Percentiles rank a stretch among this genome's conserved stretches.
Conservation (phyloP, 2,113 vertebrate species). For the Rutilus rutilus region DNA sequence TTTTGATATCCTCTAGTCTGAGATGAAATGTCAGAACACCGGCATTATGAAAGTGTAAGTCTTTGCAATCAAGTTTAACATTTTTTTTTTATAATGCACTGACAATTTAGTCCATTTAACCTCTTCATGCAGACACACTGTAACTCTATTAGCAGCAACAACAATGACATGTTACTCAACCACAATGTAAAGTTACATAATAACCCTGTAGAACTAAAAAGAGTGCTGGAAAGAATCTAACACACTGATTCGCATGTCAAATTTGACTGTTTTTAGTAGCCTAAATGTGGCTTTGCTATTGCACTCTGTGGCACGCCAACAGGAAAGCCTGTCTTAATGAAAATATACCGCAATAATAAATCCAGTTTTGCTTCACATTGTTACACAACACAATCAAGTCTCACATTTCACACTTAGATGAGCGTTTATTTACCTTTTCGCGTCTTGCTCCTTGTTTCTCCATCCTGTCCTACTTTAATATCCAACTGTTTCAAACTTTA, state of each 20-base stretch:
- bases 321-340: not conserved
- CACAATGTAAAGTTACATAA: constrained; percentile 10
- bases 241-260: not conserved
- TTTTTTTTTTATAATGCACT: no score
- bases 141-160: not conserved
- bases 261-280: not conserved
- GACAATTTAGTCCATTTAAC: not conserved
- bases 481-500: constrained; percentile 69
- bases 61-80: not conserved
- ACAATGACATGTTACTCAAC: constrained; percentile 1
- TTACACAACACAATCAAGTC: constrained; percentile 32
- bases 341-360: not conserved
- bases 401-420: not conserved
- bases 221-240: not conserved
- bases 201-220: not conserved
- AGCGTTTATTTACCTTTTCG: constrained; percentile 72
- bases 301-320: not conserved
- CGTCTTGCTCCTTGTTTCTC: constrained; percentile 72
- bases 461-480: constrained; percentile 73
- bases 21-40: not conserved
- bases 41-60: not conserved
- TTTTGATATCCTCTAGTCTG: not conserved
- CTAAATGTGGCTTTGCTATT: not conserved
- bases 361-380: not conserved
- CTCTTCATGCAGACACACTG: not conserved